Evolutionary conservation across 2,113 vertebrate genomes (phyloP).

Genomic region (Cyprichromis sp.): DNA sequence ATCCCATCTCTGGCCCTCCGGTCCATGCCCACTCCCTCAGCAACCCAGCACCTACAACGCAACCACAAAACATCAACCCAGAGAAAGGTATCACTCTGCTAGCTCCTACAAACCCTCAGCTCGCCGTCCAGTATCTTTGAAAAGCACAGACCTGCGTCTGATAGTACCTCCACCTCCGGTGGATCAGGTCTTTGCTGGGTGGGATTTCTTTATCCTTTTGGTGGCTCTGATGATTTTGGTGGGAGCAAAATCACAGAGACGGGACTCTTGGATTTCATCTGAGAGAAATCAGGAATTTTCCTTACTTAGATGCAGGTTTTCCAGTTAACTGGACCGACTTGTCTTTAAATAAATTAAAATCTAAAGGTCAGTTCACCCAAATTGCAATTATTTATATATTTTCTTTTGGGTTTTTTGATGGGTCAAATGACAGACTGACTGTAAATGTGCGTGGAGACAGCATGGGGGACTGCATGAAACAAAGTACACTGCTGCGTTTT

Average conservation of each 20-base stretch:
- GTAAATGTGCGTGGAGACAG: neutral
- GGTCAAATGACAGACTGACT: neutral
- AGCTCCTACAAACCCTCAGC: neutral
- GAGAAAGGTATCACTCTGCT: conserved; percentile 54
- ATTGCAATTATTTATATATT: neutral
- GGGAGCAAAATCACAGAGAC: neutral
- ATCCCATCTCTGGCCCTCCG: conserved; percentile 36
- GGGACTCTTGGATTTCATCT: neutral
- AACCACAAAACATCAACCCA: conserved; percentile 47
- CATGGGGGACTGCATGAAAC: neutral
- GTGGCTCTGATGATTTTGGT: conserved; percentile 4
- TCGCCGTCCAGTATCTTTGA: neutral
- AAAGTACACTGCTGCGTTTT: neutral
- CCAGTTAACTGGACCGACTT: neutral
- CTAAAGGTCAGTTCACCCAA: neutral
- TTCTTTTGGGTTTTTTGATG: neutral
- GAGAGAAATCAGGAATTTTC: neutral
- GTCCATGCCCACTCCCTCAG: conserved; percentile 58
- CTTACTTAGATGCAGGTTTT: neutral
- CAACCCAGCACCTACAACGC: conserved; percentile 56
- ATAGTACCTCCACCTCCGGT: neutral
- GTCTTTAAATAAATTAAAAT: neutral
- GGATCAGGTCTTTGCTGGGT: neutral
- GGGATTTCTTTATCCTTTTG: neutral
- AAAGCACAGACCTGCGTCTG: neutral